Percentiles rank a stretch among this genome's conserved stretches.
phyloP scores from a whole-genome alignment of 2,888 invertebrate genomes.

The Diloba caeruleocephala region DNA sequence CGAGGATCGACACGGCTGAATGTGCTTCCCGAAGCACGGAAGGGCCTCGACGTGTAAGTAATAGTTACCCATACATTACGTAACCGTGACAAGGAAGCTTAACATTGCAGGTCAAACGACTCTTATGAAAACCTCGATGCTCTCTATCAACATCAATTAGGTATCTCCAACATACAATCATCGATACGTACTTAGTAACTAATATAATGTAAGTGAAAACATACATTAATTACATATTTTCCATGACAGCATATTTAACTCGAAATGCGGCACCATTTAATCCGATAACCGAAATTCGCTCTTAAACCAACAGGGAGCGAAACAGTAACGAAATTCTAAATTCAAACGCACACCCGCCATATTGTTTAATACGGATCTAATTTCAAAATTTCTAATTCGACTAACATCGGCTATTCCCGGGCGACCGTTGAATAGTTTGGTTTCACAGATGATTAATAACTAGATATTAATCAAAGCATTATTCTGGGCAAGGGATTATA shows the following conservation, averaged over 20 bases:
- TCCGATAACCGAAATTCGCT: conserved; percentile 40
- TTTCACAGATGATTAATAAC: conserved; percentile 79
- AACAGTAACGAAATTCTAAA: conserved; percentile 57
- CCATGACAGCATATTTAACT: conserved; percentile 21
- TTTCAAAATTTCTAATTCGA: conserved; percentile 77
- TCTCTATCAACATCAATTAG: no score
- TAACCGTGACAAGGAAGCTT: no score
- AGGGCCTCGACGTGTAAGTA: no score
- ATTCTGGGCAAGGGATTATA: conserved; percentile 58
- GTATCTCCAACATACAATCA: no score
- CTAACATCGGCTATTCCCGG: conserved; percentile 75
- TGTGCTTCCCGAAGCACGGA: no score
- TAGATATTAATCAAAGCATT: conserved; percentile 81
- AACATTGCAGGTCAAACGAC: no score
- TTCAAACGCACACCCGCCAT: conserved; percentile 67
- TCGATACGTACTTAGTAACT: no score
- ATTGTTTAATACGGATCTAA: conserved; percentile 77
- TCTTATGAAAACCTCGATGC: no score
- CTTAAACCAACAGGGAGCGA: conserved; percentile 50
- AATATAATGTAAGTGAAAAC: neutral
- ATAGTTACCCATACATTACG: no score
- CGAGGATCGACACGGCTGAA: no score
- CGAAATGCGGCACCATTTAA: conserved; percentile 39
- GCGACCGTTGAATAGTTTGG: conserved; percentile 80
- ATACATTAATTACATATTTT: conserved; percentile 24